Evolutionary conservation across 1,140 invertebrate genomes (phyloP), one percentile per base, ranked within the genome.

Genomic region (Pectinophora gossypiella): DNA sequence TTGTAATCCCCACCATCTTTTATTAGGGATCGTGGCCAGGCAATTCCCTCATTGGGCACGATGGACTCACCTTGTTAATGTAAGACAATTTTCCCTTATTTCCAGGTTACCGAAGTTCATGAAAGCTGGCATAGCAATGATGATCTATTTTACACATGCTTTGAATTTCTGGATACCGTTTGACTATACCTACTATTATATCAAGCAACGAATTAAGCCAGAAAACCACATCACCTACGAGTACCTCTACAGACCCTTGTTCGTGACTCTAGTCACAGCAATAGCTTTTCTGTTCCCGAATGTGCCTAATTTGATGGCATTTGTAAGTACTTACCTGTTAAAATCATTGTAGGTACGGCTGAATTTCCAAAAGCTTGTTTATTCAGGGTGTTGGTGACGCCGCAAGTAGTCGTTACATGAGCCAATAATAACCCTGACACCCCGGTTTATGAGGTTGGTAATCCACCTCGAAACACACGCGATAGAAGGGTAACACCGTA

Each of bases 151-250:
- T 0, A 83, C 77, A 0, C 78, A 81, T 22, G 77, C 72, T 0
- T 36, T 85, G 0, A 81, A 83, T 46, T 85, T 76, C 43, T 85
- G 72, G 72, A 65, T 72, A 12, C 79, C 82, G 0, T 85, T 85
- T 54, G 66, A 78, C 19, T 46, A 73, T 0, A 57, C 58, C n/a
- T 85, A 71, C 35, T 72, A 69, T 35, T 85, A 83, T 23, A 19
- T 83, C 4, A 78, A 72, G 43, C 44, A 46, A 1, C 13, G 16
- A 0, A 49, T 64, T 22, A 54, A 54, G 13, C 59, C 44, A 5
- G 18, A 68, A 0, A 67, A 63, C 3, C 21, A 46, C 0, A n/a
- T 71, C 0, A 59, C 56, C 45, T 76, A 71, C 72, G 79, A 85
- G 38, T 35, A 72, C 2, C 48, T 85, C 13, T 80, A 66, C 42